Base-by-base conservation (phyloP, 2,888 invertebrate genomes). In the Hipparchia semele region DNA sequence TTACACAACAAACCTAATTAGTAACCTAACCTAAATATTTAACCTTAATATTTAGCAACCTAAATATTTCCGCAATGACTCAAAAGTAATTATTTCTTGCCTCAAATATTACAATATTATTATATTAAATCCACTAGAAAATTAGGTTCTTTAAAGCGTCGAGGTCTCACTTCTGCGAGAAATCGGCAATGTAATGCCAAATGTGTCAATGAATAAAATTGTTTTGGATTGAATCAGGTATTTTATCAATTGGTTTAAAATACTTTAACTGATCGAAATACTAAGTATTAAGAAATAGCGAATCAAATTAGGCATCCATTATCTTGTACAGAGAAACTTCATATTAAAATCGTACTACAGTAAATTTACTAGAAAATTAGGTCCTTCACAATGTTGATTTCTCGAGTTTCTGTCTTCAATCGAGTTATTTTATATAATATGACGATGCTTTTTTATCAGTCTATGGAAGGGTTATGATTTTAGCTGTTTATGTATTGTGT, bases 391-490 rank as follows among this genome's bases (percentile, higher is more conserved):
- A 45, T 67, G 5, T 56, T 10, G 45, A 45, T 54, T 56, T 68
- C 23, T 68, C 45, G 59, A 54, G 51, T 51, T 7, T 59, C 33
- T 59, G 49, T 9, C 7, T 49, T 8, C 6, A 6, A 39, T 68
- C 54, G 46, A 56, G 56, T n/a, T n/a, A n/a, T n/a, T n/a, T n/a
- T n/a, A n/a, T 65, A 56, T 49, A 61, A 73, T 73, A 10, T 51
- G 54, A 49, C 56, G 53, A 68, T 70, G 61, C 70, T 75, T 75
- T 77, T 64, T 76, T 23, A 23, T 23, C 23, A 23, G 23, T 0
- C 23, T 23, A 23, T 23, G 23, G 23, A 23, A 23, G 1, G 23
- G 23, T 23, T 23, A 23, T 23, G 23, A 23, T 23, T 23, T 23
- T 23, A 23, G 23, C 23, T 0, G 23, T 23, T 23, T 23, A 23